Percentiles rank a stretch among this genome's conserved stretches.
phyloP scores from a whole-genome alignment of 2,113 vertebrate species.

The Xiphophorus couchianus region DNA sequence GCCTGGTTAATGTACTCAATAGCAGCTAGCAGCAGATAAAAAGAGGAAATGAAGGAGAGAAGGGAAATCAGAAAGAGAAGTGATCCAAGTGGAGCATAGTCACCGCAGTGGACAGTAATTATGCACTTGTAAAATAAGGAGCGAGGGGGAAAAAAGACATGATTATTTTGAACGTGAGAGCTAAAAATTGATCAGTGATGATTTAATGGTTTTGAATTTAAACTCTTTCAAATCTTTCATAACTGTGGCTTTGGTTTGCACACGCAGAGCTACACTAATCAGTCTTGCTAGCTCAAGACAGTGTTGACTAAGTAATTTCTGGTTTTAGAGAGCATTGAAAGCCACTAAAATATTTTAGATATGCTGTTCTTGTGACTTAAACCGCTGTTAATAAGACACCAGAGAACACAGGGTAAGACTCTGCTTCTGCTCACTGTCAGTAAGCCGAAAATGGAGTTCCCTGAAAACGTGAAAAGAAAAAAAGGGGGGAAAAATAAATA shows the following conservation, averaged over 20 bases:
- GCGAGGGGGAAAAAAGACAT: background rate
- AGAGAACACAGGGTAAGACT: too few relatives aligned
- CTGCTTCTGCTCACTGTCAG: background rate
- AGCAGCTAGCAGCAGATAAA: background rate
- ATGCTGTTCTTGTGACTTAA: background rate
- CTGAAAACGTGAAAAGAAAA: background rate
- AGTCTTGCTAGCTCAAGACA: background rate
- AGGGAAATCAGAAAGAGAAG: background rate
- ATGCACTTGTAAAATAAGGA: conserved; percentile 22
- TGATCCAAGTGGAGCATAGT: conserved; percentile 28
- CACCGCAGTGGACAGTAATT: conserved; percentile 27
- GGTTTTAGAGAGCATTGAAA: background rate
- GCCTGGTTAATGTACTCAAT: conserved; percentile 5
- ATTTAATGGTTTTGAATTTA: background rate
- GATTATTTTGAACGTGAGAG: background rate
- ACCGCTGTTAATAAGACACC: background rate
- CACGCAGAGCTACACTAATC: background rate
- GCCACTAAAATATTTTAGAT: background rate
- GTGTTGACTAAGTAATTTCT: background rate
- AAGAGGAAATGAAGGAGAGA: background rate
- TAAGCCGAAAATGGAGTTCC: background rate
- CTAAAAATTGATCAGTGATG: background rate
- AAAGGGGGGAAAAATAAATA: background rate
- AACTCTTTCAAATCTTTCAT: background rate
- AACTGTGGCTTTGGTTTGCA: background rate